Conservation (phyloP, 2,113 vertebrate genomes). For the Hippocampus zosterae region DNA sequence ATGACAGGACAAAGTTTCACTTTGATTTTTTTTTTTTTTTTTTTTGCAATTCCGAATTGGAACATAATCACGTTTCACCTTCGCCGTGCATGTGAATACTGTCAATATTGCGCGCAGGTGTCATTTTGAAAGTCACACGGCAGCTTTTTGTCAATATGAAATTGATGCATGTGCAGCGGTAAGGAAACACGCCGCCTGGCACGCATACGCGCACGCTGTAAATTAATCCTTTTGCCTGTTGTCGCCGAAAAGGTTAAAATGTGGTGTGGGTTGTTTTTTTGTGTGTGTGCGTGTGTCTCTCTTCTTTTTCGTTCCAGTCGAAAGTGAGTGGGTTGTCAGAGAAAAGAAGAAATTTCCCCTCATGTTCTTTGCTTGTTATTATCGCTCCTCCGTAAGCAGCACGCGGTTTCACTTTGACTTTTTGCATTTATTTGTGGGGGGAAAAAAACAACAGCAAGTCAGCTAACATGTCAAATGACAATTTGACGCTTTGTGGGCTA, state of each 20-base stretch:
- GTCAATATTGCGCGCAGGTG: background rate
- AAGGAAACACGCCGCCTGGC: background rate
- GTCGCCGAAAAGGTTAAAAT: constrained; percentile 1
- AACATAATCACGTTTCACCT: background rate
- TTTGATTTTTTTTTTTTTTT: no score
- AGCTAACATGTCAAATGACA: background rate
- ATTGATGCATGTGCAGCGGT: background rate
- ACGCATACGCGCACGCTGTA: background rate
- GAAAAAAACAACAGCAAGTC: background rate
- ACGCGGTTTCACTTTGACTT: constrained; percentile 1
- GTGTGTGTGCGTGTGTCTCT: background rate
- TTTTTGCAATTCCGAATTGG: background rate
- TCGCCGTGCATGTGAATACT: background rate
- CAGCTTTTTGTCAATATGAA: background rate
- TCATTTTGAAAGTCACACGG: background rate
- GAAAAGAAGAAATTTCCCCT: constrained; percentile 3
- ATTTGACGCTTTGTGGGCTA: background rate
- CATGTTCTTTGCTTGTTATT: background rate
- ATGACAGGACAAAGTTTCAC: no score
- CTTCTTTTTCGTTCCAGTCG: constrained; percentile 5
- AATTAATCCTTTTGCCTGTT: background rate
- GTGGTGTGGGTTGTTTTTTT: background rate
- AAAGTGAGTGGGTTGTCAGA: constrained; percentile 13
- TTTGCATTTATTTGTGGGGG: background rate
- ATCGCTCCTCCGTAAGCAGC: background rate